Evolutionary conservation across 2,888 invertebrate genomes (phyloP).

Genomic region (Orchesellides sinensis): DNA sequence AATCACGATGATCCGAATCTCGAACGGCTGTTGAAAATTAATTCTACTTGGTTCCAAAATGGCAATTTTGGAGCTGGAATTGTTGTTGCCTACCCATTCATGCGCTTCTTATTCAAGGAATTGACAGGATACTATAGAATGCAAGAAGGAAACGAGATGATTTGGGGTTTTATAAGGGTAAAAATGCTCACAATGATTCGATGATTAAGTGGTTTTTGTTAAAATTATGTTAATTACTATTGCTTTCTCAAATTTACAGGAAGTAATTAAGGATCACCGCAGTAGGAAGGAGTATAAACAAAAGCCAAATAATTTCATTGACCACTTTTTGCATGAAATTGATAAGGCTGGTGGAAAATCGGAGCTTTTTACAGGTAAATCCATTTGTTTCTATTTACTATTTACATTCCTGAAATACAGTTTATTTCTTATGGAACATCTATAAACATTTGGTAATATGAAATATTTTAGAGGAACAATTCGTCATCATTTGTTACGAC

Average conservation of each 20-base stretch:
- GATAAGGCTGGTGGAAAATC: conserved; percentile 52
- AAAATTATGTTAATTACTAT: neutral
- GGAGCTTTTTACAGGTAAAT: conserved; percentile 68
- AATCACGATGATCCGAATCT: conserved; percentile 72
- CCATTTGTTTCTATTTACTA: neutral
- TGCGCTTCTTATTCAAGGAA: conserved; percentile 82
- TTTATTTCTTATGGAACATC: conserved; percentile 2
- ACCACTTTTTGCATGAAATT: conserved; percentile 68
- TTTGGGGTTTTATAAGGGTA: conserved; percentile 67
- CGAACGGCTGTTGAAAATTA: conserved; percentile 64
- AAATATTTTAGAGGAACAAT: conserved; percentile 67
- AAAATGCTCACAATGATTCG: neutral
- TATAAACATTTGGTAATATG: neutral
- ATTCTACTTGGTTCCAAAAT: conserved; percentile 72
- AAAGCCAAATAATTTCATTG: conserved; percentile 69
- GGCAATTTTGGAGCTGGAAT: conserved; percentile 72
- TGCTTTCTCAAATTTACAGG: conserved; percentile 37
- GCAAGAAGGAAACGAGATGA: conserved; percentile 64
- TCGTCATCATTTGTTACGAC: conserved; percentile 78
- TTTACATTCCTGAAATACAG: no score
- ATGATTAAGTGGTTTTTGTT: neutral
- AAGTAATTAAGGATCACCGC: conserved; percentile 68
- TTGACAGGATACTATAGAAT: conserved; percentile 81
- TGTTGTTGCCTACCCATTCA: conserved; percentile 78
- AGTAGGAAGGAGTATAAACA: conserved; percentile 52